Conservation (phyloP, 1,140 invertebrate species). For the Drosophila seguyi region DNA sequence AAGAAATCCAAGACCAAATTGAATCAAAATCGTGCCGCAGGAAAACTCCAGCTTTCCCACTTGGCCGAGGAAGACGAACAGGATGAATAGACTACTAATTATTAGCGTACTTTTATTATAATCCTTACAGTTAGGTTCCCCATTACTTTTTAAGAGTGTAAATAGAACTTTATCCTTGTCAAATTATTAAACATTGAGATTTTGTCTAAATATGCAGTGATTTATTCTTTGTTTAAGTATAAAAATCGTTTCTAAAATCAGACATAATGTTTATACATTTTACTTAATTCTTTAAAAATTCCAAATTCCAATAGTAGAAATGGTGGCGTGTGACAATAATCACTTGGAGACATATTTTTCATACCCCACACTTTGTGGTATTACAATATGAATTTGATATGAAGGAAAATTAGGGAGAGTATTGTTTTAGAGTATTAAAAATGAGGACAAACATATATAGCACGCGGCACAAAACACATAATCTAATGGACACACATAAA, state of each 20-base stretch:
- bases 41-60: conserved; percentile 88
- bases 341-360: conserved; percentile 14
- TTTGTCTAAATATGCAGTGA: conserved; percentile 8
- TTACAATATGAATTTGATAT: conserved; percentile 7
- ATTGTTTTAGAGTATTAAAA: conserved; percentile 33
- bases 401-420: conserved; percentile 12
- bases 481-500: conserved; percentile 36
- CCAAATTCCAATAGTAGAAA: neutral
- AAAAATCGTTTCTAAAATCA: conserved; percentile 3
- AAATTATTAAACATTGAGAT: neutral
- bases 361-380: conserved; percentile 11
- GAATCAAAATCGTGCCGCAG: conserved; percentile 67
- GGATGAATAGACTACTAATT: conserved; percentile 39
- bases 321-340: neutral
- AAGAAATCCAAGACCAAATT: conserved; percentile 61
- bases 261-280: neutral
- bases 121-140: neutral
- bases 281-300: neutral
- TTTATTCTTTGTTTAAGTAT: conserved; percentile 11
- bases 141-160: conserved; percentile 4
- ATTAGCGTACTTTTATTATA: conserved; percentile 5
- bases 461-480: conserved; percentile 32
- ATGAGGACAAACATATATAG: conserved; percentile 6
- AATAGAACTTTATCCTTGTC: neutral
- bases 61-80: conserved; percentile 87